Percentiles rank a stretch among this genome's conserved stretches.
These are phyloP conservation scores for Saguinus imperator DNA, from an alignment of 2,113 vertebrate species.

Conservation along the genomic window DNA sequence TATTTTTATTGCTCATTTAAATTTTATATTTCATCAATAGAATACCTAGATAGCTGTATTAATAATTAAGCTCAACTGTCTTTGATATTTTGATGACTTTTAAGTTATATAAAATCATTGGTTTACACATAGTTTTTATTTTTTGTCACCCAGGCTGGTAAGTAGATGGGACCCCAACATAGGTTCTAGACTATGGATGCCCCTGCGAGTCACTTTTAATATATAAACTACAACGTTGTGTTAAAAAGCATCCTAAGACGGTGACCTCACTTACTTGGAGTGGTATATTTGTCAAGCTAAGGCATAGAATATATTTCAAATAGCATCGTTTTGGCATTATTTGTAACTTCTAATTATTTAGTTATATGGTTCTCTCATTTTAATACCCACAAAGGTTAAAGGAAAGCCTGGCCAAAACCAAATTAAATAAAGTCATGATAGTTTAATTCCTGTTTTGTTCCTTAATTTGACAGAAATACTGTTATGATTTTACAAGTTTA, in stretches of 20 bases:
- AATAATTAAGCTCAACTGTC: not conserved
- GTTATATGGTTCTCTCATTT: not conserved
- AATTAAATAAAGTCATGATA: not conserved
- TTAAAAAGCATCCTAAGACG: not conserved
- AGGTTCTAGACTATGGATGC: not conserved
- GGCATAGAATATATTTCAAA: not conserved
- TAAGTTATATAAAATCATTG: not conserved
- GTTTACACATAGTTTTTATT: not conserved
- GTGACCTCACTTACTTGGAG: not conserved
- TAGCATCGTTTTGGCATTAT: not conserved
- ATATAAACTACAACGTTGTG: not conserved
- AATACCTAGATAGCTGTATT: not conserved
- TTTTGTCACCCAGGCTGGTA: not conserved
- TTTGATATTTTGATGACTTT: not conserved
- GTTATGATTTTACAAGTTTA: not conserved
- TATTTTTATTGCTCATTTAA: not conserved
- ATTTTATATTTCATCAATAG: not conserved
- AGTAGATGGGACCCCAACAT: not conserved
- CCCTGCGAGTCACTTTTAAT: not conserved
- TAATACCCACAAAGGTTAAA: not conserved
- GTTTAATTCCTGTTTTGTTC: not conserved
- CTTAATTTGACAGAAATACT: not conserved
- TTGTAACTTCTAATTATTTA: not conserved
- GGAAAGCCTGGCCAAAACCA: not conserved
- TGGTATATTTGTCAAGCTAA: not conserved